phyloP scores from a whole-genome alignment of 2,797 vertebrate genomes.

The Gila robusta region DNA sequence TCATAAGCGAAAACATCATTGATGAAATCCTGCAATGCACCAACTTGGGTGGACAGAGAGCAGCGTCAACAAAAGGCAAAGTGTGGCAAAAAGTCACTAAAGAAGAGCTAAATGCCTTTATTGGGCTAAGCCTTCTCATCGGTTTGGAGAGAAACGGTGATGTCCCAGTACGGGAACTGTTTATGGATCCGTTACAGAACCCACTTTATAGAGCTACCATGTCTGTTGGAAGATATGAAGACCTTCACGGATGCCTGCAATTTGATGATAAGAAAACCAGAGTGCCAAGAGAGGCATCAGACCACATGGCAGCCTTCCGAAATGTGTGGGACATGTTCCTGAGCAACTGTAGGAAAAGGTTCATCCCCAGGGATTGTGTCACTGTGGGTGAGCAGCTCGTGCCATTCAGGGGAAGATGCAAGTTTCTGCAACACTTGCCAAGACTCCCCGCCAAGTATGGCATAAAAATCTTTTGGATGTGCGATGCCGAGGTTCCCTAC shows the following conservation, averaged over 20 bases:
- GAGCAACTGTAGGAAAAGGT: slow-evolving; percentile 45
- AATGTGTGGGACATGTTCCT: slow-evolving; percentile 40
- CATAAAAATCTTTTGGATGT: slow-evolving; percentile 56
- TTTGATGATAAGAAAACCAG: slow-evolving; percentile 47
- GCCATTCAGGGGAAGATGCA: slow-evolving; percentile 49
- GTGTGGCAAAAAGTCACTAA: slow-evolving; percentile 6
- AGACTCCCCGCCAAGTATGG: slow-evolving; percentile 37
- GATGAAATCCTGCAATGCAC: slow-evolving; percentile 32
- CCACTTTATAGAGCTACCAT: slow-evolving; percentile 49
- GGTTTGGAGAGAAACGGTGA: slow-evolving; percentile 37
- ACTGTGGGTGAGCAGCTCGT: slow-evolving; percentile 56
- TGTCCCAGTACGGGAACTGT: slow-evolving; percentile 30
- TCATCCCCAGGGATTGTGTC: slow-evolving; percentile 51
- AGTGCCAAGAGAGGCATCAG: slow-evolving; percentile 22
- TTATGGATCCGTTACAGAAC: slow-evolving; percentile 33
- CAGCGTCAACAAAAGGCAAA: not conserved
- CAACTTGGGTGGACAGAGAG: slow-evolving; percentile 30
- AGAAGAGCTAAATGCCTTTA: slow-evolving; percentile 38
- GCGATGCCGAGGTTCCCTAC: slow-evolving; percentile 38
- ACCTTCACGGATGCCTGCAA: slow-evolving; percentile 32
- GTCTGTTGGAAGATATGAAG: slow-evolving; percentile 51
- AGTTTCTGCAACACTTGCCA: slow-evolving; percentile 48
- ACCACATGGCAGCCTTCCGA: slow-evolving; percentile 39
- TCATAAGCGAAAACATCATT: slow-evolving; percentile 47
- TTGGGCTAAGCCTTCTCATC: slow-evolving; percentile 33